Conservation (phyloP, 2,888 invertebrate genomes). For the Terebella lapidaria region DNA sequence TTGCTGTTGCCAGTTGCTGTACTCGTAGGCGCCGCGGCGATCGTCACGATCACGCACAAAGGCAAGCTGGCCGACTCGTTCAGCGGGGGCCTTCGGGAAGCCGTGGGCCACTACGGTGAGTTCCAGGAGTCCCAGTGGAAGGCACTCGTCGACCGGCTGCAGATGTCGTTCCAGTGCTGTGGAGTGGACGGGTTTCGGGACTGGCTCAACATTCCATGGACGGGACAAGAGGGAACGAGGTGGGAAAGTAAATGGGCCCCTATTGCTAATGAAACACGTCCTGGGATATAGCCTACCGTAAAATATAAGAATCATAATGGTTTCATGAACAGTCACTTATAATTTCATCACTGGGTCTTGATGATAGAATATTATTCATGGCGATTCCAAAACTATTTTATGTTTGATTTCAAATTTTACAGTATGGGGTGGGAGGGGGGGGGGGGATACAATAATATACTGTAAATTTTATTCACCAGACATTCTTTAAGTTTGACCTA, state of each 20-base stretch:
- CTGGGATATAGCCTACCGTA: too few relatives aligned
- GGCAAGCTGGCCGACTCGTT: background rate
- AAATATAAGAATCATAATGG: too few relatives aligned
- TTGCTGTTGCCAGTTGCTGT: background rate
- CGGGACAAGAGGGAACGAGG: too few relatives aligned
- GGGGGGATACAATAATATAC: background rate
- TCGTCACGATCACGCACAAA: background rate
- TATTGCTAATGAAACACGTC: too few relatives aligned
- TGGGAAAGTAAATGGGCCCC: too few relatives aligned
- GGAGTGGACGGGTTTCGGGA: background rate
- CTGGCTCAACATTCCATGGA: background rate
- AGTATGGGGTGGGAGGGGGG: too few relatives aligned
- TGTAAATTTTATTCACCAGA: background rate
- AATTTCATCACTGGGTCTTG: too few relatives aligned
- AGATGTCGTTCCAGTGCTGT: background rate
- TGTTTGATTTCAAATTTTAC: too few relatives aligned
- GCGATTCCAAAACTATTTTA: too few relatives aligned
- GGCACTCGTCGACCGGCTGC: background rate
- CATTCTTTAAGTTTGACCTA: too few relatives aligned
- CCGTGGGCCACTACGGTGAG: background rate
- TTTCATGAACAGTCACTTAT: too few relatives aligned
- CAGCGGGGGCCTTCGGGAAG: background rate
- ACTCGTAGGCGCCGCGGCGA: background rate
- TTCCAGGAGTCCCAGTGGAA: background rate
- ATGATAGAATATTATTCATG: too few relatives aligned